Conservation (phyloP, 2,888 invertebrate species). For the Agrilus mali region DNA sequence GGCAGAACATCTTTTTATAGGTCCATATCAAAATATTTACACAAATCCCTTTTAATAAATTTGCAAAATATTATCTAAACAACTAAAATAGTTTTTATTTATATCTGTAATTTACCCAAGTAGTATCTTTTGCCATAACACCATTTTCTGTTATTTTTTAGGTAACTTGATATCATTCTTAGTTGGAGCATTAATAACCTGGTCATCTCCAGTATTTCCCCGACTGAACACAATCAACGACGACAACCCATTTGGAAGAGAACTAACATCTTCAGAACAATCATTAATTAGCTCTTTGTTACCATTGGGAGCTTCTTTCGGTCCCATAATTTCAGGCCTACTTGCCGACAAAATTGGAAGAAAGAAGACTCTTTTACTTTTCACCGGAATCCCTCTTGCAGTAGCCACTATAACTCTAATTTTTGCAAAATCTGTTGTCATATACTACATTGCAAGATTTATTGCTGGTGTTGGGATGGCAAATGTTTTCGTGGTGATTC, state of each 20-base stretch:
- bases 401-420: conserved; percentile 35
- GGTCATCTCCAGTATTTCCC: conserved; percentile 34
- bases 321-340: conserved; percentile 59
- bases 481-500: conserved; percentile 56
- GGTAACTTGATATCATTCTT: conserved; percentile 37
- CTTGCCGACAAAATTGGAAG: conserved; percentile 54
- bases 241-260: conserved; percentile 21
- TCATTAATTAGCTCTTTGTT: conserved; percentile 43
- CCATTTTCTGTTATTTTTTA: conserved; percentile 28
- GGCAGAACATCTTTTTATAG: no score
- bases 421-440: conserved; percentile 1
- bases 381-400: conserved; percentile 55
- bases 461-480: conserved; percentile 51
- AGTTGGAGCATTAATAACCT: conserved; percentile 37
- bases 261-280: conserved; percentile 27
- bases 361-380: conserved; percentile 52
- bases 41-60: no score
- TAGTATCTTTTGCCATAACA: neutral
- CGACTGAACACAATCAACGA: conserved; percentile 17
- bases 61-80: no score
- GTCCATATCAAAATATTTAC: no score
- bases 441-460: conserved; percentile 30
- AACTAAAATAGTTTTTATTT: no score
- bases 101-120: no score
- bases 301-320: conserved; percentile 40